phyloP scores from a whole-genome alignment of 1,140 invertebrate species.

The Bacillus rossius region DNA sequence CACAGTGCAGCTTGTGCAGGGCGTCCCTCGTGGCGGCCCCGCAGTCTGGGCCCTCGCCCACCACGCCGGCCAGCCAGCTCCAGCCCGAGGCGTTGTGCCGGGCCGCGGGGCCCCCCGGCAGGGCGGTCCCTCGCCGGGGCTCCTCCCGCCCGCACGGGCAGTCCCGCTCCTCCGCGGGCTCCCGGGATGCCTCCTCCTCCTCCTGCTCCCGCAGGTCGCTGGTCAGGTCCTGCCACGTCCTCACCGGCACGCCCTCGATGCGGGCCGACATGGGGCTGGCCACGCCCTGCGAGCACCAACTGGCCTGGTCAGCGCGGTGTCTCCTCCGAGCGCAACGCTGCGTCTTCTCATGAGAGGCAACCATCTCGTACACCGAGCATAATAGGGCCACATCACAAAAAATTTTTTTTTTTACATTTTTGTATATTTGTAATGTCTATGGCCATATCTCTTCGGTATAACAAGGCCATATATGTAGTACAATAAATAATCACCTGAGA shows the following conservation, averaged over 20 bases:
- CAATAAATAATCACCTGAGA: too few species aligned
- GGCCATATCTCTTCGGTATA: too few species aligned
- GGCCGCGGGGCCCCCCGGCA: slow-evolving; percentile 11
- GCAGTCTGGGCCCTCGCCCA: slow-evolving; percentile 50
- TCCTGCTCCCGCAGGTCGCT: slow-evolving; percentile 48
- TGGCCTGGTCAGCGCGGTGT: too few species aligned
- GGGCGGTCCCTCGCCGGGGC: neutral
- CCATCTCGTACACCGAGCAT: too few species aligned
- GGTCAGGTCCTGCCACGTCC: slow-evolving; percentile 51
- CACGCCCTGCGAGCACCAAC: too few species aligned
- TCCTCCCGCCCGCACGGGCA: neutral
- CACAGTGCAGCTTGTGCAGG: slow-evolving; percentile 71
- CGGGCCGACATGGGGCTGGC: slow-evolving; percentile 39
- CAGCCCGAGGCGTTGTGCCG: slow-evolving; percentile 62
- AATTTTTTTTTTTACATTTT: too few species aligned
- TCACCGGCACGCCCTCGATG: slow-evolving; percentile 46
- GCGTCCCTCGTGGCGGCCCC: slow-evolving; percentile 54
- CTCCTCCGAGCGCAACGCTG: too few species aligned
- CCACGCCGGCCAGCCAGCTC: slow-evolving; percentile 74
- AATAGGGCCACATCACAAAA: too few species aligned
- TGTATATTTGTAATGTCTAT: too few species aligned
- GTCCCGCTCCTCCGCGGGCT: neutral
- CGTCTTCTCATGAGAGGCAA: too few species aligned
- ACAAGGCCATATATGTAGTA: too few species aligned
- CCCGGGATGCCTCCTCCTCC: slow-evolving; percentile 5